phyloP scores from a whole-genome alignment of 2,888 invertebrate genomes.

The Buathra laborator region DNA sequence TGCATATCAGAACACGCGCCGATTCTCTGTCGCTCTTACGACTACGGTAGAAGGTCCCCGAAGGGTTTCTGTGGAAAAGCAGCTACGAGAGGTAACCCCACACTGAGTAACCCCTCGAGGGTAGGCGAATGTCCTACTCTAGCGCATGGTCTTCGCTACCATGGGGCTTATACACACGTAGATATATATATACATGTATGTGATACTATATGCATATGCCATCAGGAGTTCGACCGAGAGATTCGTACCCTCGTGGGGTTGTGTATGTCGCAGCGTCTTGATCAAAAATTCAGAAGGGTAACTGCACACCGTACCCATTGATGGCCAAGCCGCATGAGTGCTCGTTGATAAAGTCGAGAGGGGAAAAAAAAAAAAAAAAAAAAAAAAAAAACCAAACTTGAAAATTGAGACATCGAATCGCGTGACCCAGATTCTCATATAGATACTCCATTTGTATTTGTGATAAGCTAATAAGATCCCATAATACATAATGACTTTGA shows the following conservation, averaged over 20 bases:
- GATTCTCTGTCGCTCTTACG: not conserved
- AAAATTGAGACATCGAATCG: constrained; percentile 58
- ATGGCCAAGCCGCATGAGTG: constrained; percentile 23
- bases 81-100: constrained; percentile 11
- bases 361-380: constrained; percentile 21
- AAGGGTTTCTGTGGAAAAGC: constrained; percentile 22
- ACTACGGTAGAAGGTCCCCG: not conserved
- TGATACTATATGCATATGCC: constrained; percentile 12
- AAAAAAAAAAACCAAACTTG: constrained; percentile 41
- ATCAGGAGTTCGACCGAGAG: constrained; percentile 31
- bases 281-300: constrained; percentile 61
- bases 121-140: constrained; percentile 16
- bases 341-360: constrained; percentile 48
- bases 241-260: constrained; percentile 32
- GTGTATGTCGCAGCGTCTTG: constrained; percentile 35
- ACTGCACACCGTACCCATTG: constrained; percentile 36
- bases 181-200: not conserved
- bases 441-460: constrained; percentile 32
- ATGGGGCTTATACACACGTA: constrained; percentile 1
- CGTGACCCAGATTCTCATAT: constrained; percentile 49
- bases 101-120: not conserved
- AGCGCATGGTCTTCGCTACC: constrained; percentile 7
- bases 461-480: constrained; percentile 24
- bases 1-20: constrained; percentile 61
- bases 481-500: constrained; percentile 33